phyloP scores from a whole-genome alignment of 2,888 invertebrate genomes.

The Nephrotoma appendiculata region DNA sequence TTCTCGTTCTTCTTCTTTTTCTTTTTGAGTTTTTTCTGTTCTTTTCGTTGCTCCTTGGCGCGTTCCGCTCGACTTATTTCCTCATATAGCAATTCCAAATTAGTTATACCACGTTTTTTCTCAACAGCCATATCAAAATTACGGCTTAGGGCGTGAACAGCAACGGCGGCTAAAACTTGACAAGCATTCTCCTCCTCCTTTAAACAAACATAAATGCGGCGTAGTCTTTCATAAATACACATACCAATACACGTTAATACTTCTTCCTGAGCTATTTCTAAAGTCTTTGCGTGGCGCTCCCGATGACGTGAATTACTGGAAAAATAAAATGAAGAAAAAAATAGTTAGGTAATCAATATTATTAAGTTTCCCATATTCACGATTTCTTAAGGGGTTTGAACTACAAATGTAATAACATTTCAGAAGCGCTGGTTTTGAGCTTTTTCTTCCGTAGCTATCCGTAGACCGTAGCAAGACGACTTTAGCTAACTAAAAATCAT shows the following conservation, averaged over 20 bases:
- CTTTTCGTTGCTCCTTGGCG: constrained; percentile 68
- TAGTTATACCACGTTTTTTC: constrained; percentile 74
- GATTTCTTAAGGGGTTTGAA: no score
- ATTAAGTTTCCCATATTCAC: no score
- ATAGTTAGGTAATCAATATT: no score
- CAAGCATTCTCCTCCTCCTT: constrained; percentile 90
- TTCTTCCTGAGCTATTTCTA: constrained; percentile 94
- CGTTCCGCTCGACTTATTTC: constrained; percentile 79
- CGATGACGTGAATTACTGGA: constrained; percentile 45
- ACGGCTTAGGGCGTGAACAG: constrained; percentile 72
- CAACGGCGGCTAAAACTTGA: constrained; percentile 78
- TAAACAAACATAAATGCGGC: constrained; percentile 71
- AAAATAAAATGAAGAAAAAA: neutral
- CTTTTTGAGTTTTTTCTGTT: constrained; percentile 70
- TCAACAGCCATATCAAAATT: constrained; percentile 86
- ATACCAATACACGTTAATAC: constrained; percentile 89
- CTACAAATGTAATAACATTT: no score
- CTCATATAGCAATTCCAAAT: constrained; percentile 74
- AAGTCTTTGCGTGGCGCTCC: constrained; percentile 89
- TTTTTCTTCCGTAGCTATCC: no score
- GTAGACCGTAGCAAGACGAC: no score
- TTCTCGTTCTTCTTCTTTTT: constrained; percentile 54
- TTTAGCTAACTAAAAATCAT: no score
- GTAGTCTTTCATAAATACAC: constrained; percentile 80
- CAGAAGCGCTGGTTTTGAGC: no score